Evolutionary conservation across 2,888 invertebrate genomes (phyloP).

Genomic region (Orchestes rusci): DNA sequence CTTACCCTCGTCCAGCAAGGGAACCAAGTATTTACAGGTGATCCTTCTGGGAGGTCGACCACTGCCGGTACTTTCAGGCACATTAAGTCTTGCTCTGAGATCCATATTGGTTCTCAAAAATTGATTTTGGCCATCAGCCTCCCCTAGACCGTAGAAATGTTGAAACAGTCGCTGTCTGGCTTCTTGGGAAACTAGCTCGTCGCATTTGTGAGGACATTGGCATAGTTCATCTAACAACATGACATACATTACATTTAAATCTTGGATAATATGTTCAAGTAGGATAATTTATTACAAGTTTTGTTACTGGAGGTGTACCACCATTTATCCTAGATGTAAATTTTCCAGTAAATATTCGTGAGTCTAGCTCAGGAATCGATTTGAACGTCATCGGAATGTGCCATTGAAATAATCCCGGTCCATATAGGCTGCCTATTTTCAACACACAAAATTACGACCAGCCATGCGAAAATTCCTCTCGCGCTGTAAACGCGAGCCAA

Average conservation of each 20-base stretch:
- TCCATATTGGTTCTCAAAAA: slow-evolving; percentile 48
- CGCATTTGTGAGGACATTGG: slow-evolving; percentile 50
- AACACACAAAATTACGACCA: no score
- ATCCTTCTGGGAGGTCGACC: slow-evolving; percentile 44
- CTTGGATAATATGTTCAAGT: no score
- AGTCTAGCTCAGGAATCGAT: neutral
- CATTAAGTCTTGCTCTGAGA: slow-evolving; percentile 43
- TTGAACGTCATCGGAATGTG: no score
- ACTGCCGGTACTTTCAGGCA: slow-evolving; percentile 37
- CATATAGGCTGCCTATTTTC: no score
- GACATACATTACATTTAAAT: no score
- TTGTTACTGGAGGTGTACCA: no score
- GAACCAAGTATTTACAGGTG: slow-evolving; percentile 48
- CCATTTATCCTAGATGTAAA: neutral
- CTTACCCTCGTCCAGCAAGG: slow-evolving; percentile 21
- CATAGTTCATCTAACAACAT: slow-evolving; percentile 48
- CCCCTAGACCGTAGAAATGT: slow-evolving; percentile 47
- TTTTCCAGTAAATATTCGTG: neutral
- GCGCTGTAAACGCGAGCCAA: slow-evolving; percentile 8
- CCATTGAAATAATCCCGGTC: no score
- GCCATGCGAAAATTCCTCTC: no score
- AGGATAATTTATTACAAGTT: no score
- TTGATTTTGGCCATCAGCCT: slow-evolving; percentile 46
- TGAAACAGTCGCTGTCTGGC: slow-evolving; percentile 45
- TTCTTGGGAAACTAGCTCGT: slow-evolving; percentile 45